These are phyloP conservation scores for Platichthys stellatus DNA, from an alignment of 2,113 vertebrate genomes.

Conservation along the genomic window DNA sequence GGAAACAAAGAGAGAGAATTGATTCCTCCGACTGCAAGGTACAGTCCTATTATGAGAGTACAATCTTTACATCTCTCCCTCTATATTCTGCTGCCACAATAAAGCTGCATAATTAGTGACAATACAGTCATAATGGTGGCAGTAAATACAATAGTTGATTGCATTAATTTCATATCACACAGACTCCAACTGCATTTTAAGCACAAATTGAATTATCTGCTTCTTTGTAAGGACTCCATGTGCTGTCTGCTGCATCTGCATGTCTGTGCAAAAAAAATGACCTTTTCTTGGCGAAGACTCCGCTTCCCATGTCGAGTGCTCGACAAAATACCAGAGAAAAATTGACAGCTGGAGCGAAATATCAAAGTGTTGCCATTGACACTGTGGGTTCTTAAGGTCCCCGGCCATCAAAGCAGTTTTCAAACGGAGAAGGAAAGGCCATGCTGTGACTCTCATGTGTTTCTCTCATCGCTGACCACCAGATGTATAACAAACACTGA, in stretches of 20 bases:
- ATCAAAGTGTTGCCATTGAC: conserved; percentile 69
- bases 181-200: conserved; percentile 32
- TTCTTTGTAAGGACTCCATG: conserved; percentile 12
- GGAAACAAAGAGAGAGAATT: conserved; percentile 62
- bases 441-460: conserved; percentile 71
- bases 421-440: conserved; percentile 78
- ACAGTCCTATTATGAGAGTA: conserved; percentile 44
- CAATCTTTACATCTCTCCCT: conserved; percentile 64
- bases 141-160: conserved; percentile 58
- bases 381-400: conserved; percentile 68
- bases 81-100: conserved; percentile 35
- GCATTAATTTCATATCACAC: conserved; percentile 52
- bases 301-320: conserved; percentile 22
- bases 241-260: conserved; percentile 36
- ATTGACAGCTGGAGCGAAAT: conserved; percentile 65
- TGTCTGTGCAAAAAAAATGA: conserved; percentile 23
- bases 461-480: conserved; percentile 72
- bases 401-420: conserved; percentile 76
- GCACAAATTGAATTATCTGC: conserved; percentile 28
- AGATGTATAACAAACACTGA: conserved; percentile 68
- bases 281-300: background rate
- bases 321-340: conserved; percentile 57
- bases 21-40: conserved; percentile 52
- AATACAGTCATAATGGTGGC: conserved; percentile 33
- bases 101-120: conserved; percentile 57